Evolutionary conservation across 2,797 vertebrate species (phyloP).

Genomic region (Gallirallus australis): DNA sequence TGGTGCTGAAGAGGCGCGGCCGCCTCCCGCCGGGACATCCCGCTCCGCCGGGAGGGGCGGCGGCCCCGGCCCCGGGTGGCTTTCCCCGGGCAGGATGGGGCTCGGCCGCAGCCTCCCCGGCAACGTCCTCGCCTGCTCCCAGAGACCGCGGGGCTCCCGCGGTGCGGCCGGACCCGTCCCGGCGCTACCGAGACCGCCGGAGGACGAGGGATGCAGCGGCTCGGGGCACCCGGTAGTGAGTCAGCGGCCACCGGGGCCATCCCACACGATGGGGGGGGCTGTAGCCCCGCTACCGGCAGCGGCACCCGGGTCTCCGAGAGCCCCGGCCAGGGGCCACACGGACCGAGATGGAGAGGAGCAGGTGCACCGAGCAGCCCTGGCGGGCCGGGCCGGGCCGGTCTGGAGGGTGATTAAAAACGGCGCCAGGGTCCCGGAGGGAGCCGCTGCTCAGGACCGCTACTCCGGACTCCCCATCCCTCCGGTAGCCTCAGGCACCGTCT

Average conservation of each 20-base stretch:
- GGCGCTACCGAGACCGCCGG: background rate
- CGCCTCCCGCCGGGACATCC: background rate
- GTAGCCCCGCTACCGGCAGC: background rate
- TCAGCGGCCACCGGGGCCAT: background rate
- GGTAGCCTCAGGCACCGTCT: background rate
- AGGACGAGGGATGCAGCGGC: background rate
- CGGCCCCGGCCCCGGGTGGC: background rate
- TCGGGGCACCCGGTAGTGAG: background rate
- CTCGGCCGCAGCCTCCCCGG: background rate
- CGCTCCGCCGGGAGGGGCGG: background rate
- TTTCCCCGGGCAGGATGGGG: background rate
- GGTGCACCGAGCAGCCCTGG: background rate
- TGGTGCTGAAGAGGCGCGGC: slow-evolving; percentile 8
- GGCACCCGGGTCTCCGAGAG: background rate
- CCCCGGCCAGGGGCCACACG: background rate
- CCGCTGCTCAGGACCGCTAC: background rate
- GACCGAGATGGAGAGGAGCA: background rate
- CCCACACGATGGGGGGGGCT: background rate
- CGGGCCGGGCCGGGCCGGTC: background rate
- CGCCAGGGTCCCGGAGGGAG: background rate
- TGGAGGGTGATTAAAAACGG: background rate
- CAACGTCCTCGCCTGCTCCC: background rate
- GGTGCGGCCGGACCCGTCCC: background rate
- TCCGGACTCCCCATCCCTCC: background rate
- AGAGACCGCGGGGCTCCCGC: background rate